Evolutionary conservation across 1,140 invertebrate genomes (phyloP).

Genomic region (Cherax quadricarinatus): DNA sequence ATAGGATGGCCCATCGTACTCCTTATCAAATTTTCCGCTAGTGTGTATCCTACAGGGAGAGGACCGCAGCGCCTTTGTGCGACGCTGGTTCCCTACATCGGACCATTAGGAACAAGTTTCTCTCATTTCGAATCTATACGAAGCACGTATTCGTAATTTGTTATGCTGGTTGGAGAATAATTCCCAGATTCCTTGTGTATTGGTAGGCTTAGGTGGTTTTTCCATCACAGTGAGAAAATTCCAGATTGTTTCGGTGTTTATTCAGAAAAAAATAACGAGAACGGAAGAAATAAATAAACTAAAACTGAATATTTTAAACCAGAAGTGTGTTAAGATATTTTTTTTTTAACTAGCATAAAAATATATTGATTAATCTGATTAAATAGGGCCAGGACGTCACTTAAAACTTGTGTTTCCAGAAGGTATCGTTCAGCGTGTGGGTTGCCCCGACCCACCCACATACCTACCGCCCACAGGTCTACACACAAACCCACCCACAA

Average conservation of each 20-base stretch:
- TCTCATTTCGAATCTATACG: constrained; percentile 19
- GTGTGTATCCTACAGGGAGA: not conserved
- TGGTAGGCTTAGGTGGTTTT: not conserved
- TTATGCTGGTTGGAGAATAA: constrained; percentile 19
- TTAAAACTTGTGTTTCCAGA: not conserved
- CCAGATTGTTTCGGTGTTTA: not conserved
- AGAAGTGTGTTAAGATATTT: not conserved
- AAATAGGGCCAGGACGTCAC: not conserved
- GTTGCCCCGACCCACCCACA: not conserved
- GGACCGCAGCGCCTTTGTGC: not conserved
- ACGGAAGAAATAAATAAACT: not conserved
- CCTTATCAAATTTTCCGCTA: not conserved
- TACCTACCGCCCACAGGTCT: not conserved
- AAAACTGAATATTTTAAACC: not conserved
- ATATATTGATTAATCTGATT: not conserved
- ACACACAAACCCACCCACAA: not conserved
- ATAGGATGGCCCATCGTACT: not conserved
- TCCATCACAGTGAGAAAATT: not conserved
- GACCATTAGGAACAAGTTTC: constrained; percentile 19
- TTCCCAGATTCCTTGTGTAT: constrained; percentile 2
- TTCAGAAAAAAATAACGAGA: not conserved
- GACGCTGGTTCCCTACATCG: not conserved
- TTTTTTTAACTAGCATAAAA: not conserved
- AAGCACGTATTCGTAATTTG: constrained; percentile 15
- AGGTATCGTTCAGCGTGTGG: not conserved